phyloP scores from a whole-genome alignment of 2,113 vertebrate species.

The Lamprologus callipterus region DNA sequence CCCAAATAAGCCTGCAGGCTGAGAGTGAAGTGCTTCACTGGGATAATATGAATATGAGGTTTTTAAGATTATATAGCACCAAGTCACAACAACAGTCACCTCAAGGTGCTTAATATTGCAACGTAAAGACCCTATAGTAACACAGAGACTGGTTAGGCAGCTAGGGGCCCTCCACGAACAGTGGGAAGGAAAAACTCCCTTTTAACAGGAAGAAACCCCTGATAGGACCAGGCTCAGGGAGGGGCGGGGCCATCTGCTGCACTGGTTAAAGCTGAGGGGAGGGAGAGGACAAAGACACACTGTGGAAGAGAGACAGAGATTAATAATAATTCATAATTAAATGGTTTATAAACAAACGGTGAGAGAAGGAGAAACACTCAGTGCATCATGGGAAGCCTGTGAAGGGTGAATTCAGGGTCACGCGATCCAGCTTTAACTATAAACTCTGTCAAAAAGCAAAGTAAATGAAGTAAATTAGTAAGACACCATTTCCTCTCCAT shows the following conservation, averaged over 20 bases:
- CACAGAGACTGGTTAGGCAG: background rate
- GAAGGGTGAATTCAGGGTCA: background rate
- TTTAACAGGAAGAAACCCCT: background rate
- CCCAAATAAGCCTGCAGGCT: background rate
- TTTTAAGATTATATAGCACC: background rate
- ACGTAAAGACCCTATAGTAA: background rate
- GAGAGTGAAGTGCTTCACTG: background rate
- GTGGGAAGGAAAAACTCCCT: background rate
- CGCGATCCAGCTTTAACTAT: fast-evolving
- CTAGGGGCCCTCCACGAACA: background rate
- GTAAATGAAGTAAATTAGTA: background rate
- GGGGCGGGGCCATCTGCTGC: background rate
- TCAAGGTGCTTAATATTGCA: background rate
- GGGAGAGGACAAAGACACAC: background rate
- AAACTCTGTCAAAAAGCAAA: background rate
- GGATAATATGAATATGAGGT: background rate
- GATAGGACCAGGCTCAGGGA: background rate
- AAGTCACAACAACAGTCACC: background rate
- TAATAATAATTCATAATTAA: background rate
- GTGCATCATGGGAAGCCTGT: background rate
- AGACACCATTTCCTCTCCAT: background rate
- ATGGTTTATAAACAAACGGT: background rate
- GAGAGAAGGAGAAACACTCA: background rate
- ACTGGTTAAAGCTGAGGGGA: background rate
- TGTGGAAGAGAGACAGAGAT: background rate